Evolutionary conservation across 2,888 invertebrate species (phyloP).

Genomic region (Cheilosia impressa): DNA sequence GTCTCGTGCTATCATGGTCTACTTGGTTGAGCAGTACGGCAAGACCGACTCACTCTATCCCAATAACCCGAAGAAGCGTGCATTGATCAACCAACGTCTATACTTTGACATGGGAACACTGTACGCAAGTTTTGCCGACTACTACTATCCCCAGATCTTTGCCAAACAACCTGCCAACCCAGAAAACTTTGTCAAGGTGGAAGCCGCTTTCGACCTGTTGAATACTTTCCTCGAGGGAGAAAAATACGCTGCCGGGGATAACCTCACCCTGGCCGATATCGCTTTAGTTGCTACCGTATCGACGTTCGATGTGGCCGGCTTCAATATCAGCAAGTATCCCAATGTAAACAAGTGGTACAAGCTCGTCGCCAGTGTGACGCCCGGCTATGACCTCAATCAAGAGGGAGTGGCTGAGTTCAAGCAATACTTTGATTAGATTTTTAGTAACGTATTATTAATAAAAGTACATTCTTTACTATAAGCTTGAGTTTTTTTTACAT

Average conservation of each 20-base stretch:
- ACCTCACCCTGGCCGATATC: conserved; percentile 91
- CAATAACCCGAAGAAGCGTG: conserved; percentile 90
- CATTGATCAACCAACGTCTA: conserved; percentile 90
- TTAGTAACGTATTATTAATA: conserved; percentile 7
- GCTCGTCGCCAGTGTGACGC: conserved; percentile 84
- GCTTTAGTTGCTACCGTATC: conserved; percentile 88
- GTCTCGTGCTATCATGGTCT: conserved; percentile 92
- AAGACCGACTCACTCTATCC: conserved; percentile 90
- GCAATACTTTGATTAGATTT: conserved; percentile 78
- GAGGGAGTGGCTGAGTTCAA: conserved; percentile 86
- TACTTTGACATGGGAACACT: conserved; percentile 92
- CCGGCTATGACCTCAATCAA: conserved; percentile 86
- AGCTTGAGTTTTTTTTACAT: too few relatives aligned
- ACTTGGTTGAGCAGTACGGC: conserved; percentile 92
- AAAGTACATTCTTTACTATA: too few relatives aligned
- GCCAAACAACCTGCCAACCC: conserved; percentile 87
- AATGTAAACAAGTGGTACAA: conserved; percentile 88
- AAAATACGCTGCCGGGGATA: conserved; percentile 89
- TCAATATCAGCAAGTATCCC: conserved; percentile 88
- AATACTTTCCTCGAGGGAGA: conserved; percentile 89
- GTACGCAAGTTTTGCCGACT: conserved; percentile 88
- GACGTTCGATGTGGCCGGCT: conserved; percentile 87
- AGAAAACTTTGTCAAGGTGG: conserved; percentile 88
- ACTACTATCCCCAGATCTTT: conserved; percentile 88
- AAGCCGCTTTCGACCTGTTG: conserved; percentile 88